A percentile compares a stretch with the other conserved stretches of the same genome.
phyloP scores from a whole-genome alignment of 2,888 invertebrate genomes.

The Polyploca ridens region DNA sequence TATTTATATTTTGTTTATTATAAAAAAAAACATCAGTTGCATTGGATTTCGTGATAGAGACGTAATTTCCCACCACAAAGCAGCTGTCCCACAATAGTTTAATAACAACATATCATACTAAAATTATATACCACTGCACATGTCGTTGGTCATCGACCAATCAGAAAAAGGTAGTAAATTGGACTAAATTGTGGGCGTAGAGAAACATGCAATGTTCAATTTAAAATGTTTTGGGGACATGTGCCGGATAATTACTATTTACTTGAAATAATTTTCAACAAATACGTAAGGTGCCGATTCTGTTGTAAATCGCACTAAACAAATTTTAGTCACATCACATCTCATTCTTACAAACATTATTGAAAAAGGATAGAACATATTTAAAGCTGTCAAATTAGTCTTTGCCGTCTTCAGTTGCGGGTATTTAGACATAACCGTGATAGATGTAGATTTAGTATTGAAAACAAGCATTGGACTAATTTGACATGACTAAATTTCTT shows the following conservation, averaged over 20 bases:
- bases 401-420: too few relatives aligned
- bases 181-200: conserved; percentile 5
- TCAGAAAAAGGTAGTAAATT: background rate
- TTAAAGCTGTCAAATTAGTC: too few relatives aligned
- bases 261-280: background rate
- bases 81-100: conserved; percentile 10
- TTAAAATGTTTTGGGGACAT: background rate
- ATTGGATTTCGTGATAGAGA: background rate
- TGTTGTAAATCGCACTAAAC: too few relatives aligned
- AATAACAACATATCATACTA: conserved; percentile 6
- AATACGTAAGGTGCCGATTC: too few relatives aligned
- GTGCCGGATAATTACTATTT: background rate
- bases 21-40: background rate
- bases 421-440: too few relatives aligned
- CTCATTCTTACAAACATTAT: too few relatives aligned
- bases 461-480: too few relatives aligned
- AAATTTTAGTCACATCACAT: too few relatives aligned
- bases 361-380: too few relatives aligned
- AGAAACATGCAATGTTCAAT: conserved; percentile 4
- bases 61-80: conserved; percentile 5
- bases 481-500: too few relatives aligned
- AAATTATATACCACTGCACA: conserved; percentile 9
- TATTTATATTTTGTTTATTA: too few relatives aligned
- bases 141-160: background rate
- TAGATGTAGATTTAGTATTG: too few relatives aligned